These are phyloP conservation scores for Halcyon senegalensis DNA, from an alignment of 2,113 vertebrate genomes.

Conservation along the genomic window DNA sequence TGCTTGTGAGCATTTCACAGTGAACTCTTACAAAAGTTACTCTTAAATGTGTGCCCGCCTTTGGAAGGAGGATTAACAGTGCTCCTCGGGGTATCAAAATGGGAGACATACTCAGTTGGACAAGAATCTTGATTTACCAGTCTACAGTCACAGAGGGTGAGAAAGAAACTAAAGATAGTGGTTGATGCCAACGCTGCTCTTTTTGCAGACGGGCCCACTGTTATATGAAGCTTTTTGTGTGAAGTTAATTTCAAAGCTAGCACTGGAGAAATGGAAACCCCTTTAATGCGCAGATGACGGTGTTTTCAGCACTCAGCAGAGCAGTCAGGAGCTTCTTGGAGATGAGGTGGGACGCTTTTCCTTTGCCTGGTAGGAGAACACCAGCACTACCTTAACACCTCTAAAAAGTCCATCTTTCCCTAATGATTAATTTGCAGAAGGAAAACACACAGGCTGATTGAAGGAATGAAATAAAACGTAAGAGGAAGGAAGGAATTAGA, in stretches of 20 bases:
- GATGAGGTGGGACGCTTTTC: background rate
- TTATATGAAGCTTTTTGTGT: background rate
- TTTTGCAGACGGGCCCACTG: background rate
- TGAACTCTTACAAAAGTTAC: conserved; percentile 23
- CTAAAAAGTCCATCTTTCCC: background rate
- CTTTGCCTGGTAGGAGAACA: background rate
- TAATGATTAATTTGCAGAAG: background rate
- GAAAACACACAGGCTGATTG: background rate
- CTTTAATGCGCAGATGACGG: background rate
- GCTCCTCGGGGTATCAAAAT: conserved; percentile 5
- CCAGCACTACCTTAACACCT: background rate
- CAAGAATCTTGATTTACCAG: background rate
- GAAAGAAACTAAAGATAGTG: conserved; percentile 30
- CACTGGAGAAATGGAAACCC: background rate
- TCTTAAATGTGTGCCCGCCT: conserved; percentile 1
- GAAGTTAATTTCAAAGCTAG: background rate
- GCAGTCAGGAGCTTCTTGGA: background rate
- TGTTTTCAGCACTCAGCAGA: background rate
- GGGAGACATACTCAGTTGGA: background rate
- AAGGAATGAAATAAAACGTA: background rate
- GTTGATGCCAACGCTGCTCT: background rate
- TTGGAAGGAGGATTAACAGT: conserved; percentile 41
- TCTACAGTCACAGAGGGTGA: background rate
- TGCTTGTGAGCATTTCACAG: conserved; percentile 33
- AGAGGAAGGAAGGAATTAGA: conserved; percentile 5